These are phyloP conservation scores for Gambusia yucatana DNA, from an alignment of 2,797 vertebrate species.

Conservation along the genomic window DNA sequence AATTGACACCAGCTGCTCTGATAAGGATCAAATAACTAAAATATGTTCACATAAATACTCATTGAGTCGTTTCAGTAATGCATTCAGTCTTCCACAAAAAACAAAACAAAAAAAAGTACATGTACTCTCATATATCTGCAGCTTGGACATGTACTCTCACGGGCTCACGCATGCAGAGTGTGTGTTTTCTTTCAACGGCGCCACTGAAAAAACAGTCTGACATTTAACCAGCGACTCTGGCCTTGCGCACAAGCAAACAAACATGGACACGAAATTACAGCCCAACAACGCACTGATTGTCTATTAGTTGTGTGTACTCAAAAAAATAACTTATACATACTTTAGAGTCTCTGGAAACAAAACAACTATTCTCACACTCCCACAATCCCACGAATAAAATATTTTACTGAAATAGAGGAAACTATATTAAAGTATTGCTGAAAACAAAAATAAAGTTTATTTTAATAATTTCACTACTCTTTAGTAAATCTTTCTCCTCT, in stretches of 20 bases:
- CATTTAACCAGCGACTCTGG: conserved; percentile 47
- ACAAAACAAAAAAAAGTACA: not conserved
- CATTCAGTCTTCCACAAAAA: conserved; percentile 20
- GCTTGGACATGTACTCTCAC: conserved; percentile 14
- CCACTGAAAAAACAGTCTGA: conserved; percentile 58
- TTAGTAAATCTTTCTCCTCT: not conserved
- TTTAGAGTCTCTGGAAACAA: conserved; percentile 61
- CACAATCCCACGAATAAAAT: conserved; percentile 11
- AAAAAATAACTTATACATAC: conserved; percentile 58
- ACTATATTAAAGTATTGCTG: not conserved
- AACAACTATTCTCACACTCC: conserved; percentile 40
- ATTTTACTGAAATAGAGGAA: not conserved
- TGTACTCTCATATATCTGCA: conserved; percentile 13
- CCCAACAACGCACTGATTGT: conserved; percentile 49
- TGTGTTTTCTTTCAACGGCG: conserved; percentile 49
- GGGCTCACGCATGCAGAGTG: conserved; percentile 47
- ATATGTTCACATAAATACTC: conserved; percentile 34
- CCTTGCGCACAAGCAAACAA: not conserved
- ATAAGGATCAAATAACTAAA: conserved; percentile 53
- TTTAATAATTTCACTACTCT: not conserved
- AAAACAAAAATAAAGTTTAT: not conserved
- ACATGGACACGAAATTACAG: conserved; percentile 26
- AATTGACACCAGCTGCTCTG: conserved; percentile 32
- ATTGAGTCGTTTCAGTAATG: conserved; percentile 11
- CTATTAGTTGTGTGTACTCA: conserved; percentile 57